These are phyloP conservation scores for Lycocerus yunnanus DNA, from an alignment of 2,888 invertebrate species.

Conservation along the genomic window DNA sequence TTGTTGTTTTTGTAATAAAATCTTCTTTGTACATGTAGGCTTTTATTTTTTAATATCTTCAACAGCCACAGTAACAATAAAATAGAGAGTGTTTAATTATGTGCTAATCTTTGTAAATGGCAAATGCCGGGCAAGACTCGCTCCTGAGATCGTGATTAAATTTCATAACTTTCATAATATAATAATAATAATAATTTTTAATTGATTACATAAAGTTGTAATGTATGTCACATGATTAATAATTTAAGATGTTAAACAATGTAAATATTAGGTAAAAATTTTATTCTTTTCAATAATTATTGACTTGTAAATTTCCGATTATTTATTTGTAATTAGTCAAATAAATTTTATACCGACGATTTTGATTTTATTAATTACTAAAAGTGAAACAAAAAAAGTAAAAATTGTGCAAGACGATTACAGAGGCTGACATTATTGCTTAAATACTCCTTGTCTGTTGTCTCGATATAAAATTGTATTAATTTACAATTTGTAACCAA, in stretches of 20 bases:
- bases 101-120: constrained; percentile 14
- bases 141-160: background rate
- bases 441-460: background rate
- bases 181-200: constrained; percentile 6
- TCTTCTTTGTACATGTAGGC: constrained; percentile 45
- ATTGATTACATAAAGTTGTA: constrained; percentile 21
- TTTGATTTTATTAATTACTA: background rate
- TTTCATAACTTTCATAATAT: background rate
- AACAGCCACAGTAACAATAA: constrained; percentile 10
- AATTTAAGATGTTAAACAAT: constrained; percentile 12
- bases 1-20: constrained; percentile 49
- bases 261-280: background rate
- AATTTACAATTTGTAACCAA: constrained; percentile 6
- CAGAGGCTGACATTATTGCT: background rate
- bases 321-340: background rate
- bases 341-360: background rate
- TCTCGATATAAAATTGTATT: constrained; percentile 4
- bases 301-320: background rate
- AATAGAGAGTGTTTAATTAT: background rate
- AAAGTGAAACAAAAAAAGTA: background rate
- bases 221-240: constrained; percentile 19
- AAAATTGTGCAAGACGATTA: background rate
- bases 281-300: background rate
- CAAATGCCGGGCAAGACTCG: constrained; percentile 20
- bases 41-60: constrained; percentile 39